Conservation (phyloP, 1,140 invertebrate species). For the Drosophila elegans region DNA sequence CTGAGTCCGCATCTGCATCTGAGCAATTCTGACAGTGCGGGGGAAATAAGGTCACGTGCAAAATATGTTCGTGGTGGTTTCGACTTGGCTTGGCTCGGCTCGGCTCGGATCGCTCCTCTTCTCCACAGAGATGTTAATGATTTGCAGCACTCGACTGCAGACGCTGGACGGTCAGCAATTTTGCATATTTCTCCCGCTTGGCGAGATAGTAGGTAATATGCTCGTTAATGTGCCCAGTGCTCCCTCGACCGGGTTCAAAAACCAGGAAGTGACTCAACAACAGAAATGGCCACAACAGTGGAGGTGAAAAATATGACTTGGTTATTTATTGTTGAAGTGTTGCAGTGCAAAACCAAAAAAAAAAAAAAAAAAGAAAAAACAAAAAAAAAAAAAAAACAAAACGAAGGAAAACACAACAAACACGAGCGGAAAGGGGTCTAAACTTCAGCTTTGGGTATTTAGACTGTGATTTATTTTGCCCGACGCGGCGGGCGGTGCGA, state of each 20-base stretch:
- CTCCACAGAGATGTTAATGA: constrained; percentile 75
- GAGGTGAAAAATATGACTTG: constrained; percentile 82
- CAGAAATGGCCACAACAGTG: constrained; percentile 52
- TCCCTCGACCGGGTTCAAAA: constrained; percentile 67
- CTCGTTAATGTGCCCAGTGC: constrained; percentile 78
- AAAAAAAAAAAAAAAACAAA: constrained; percentile 12
- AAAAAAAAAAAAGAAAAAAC: constrained; percentile 12
- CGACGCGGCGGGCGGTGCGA: constrained; percentile 68
- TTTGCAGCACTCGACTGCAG: constrained; percentile 68
- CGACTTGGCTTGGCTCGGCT: constrained; percentile 22
- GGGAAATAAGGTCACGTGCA: constrained; percentile 83
- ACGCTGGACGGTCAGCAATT: constrained; percentile 62
- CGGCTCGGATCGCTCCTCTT: constrained; percentile 15
- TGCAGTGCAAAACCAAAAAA: constrained; percentile 70
- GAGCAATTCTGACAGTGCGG: constrained; percentile 66
- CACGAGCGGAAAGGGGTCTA: constrained; percentile 57
- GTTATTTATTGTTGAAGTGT: constrained; percentile 83
- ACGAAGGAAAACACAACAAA: constrained; percentile 19
- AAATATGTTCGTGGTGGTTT: constrained; percentile 79
- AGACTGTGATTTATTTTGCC: constrained; percentile 78
- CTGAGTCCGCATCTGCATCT: constrained; percentile 28
- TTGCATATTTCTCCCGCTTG: constrained; percentile 72
- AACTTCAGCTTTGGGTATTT: constrained; percentile 80
- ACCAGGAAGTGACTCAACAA: constrained; percentile 82
- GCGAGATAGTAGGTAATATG: constrained; percentile 78